These are phyloP conservation scores for Drosophila rhopaloa DNA, from an alignment of 1,140 invertebrate genomes.

Conservation along the genomic window DNA sequence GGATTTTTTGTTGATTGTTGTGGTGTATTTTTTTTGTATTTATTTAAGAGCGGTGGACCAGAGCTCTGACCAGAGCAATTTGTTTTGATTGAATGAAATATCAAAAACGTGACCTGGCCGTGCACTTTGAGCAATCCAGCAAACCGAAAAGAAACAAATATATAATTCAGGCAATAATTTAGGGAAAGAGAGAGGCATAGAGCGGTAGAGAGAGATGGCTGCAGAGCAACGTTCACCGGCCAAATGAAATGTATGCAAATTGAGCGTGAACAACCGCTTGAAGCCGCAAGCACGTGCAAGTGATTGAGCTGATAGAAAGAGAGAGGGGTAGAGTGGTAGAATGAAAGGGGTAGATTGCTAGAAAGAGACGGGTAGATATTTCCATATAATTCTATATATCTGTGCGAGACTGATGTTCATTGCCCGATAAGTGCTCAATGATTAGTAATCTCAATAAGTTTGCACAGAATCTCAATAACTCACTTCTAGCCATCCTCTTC, in stretches of 20 bases:
- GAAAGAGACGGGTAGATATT: slow-evolving; percentile 3
- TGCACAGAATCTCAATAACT: slow-evolving; percentile 17
- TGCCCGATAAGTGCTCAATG: slow-evolving; percentile 39
- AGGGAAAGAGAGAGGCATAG: slow-evolving; percentile 3
- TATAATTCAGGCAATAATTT: slow-evolving; percentile 40
- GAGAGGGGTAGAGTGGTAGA: not conserved
- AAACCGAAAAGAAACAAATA: slow-evolving; percentile 31
- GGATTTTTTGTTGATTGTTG: slow-evolving; percentile 16
- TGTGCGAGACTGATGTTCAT: slow-evolving; percentile 21
- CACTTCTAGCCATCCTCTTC: not conserved
- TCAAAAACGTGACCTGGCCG: slow-evolving; percentile 78
- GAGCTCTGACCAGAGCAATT: slow-evolving; percentile 56
- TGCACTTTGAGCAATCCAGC: slow-evolving; percentile 41
- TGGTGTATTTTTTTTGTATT: slow-evolving; percentile 45
- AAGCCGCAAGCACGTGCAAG: slow-evolving; percentile 67
- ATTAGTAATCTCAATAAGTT: slow-evolving; percentile 35
- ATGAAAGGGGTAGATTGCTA: not conserved
- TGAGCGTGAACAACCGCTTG: slow-evolving; percentile 64
- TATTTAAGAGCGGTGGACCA: slow-evolving; percentile 61
- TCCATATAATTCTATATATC: slow-evolving; percentile 29
- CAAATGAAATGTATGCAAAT: slow-evolving; percentile 75
- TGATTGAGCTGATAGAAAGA: slow-evolving; percentile 51
- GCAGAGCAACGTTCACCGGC: slow-evolving; percentile 17
- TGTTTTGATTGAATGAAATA: slow-evolving; percentile 84
- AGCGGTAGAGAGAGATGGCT: slow-evolving; percentile 1